Evolutionary conservation across 2,113 vertebrate genomes (phyloP).

Genomic region (Podarcis muralis): DNA sequence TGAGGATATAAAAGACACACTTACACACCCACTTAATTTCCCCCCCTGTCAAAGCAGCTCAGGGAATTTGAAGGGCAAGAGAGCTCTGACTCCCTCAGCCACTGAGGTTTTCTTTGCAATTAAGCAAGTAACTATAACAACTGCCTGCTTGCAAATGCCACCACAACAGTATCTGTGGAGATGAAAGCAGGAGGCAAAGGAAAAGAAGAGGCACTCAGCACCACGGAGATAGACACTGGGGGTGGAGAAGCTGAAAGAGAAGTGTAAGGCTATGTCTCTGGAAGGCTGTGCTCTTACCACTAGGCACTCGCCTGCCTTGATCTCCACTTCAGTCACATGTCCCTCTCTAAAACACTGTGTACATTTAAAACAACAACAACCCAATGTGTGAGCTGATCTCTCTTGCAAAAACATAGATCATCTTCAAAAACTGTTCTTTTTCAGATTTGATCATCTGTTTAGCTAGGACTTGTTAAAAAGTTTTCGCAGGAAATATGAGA

Average conservation of each 20-base stretch:
- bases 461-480: too few relatives aligned
- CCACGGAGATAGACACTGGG: background rate
- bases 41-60: background rate
- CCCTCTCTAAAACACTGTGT: background rate
- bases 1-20: background rate
- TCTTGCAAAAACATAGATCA: background rate
- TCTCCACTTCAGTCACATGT: background rate
- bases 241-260: background rate
- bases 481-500: background rate
- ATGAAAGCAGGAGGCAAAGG: constrained; percentile 36
- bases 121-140: constrained; percentile 64
- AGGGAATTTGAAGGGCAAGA: constrained; percentile 4
- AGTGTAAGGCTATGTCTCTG: background rate
- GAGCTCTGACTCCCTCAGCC: background rate
- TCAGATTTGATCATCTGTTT: background rate
- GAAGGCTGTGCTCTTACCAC: background rate
- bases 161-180: constrained; percentile 43
- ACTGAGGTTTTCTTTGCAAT: constrained; percentile 13
- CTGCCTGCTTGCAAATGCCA: constrained; percentile 54
- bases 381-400: background rate
- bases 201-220: constrained; percentile 24
- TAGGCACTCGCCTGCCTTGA: background rate
- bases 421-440: background rate
- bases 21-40: background rate
- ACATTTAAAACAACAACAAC: too few relatives aligned